Evolutionary conservation across 2,113 vertebrate genomes (phyloP).

Genomic region (Pterophyllum scalare): DNA sequence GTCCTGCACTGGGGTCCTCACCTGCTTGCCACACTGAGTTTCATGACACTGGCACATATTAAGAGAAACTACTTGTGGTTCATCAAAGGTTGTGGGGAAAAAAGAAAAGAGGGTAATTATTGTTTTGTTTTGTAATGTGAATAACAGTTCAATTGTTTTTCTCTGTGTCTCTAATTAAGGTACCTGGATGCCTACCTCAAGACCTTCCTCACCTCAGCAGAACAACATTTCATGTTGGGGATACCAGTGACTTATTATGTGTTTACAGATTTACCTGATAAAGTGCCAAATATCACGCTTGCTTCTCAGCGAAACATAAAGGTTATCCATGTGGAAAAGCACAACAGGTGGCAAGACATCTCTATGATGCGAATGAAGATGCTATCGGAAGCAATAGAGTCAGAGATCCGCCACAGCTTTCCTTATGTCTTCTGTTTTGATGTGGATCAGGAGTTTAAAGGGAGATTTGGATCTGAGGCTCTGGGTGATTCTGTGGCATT

Average conservation of each 20-base stretch:
- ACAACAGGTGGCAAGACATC: slow-evolving; percentile 82
- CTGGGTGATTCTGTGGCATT: slow-evolving; percentile 79
- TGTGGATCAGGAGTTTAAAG: slow-evolving; percentile 77
- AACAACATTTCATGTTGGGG: slow-evolving; percentile 80
- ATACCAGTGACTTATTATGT: slow-evolving; percentile 79
- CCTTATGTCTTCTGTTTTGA: slow-evolving; percentile 78
- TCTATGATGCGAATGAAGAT: slow-evolving; percentile 81
- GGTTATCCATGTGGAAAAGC: slow-evolving; percentile 50
- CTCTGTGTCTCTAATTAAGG: slow-evolving; percentile 35
- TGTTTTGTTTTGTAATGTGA: neutral
- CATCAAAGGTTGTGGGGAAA: too few species aligned
- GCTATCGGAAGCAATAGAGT: slow-evolving; percentile 61
- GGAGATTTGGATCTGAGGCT: slow-evolving; percentile 75
- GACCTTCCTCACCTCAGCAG: slow-evolving; percentile 77
- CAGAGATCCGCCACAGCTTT: slow-evolving; percentile 50
- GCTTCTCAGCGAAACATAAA: slow-evolving; percentile 40
- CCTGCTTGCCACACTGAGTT: too few species aligned
- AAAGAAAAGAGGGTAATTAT: too few species aligned
- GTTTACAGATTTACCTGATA: slow-evolving; percentile 75
- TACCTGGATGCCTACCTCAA: slow-evolving; percentile 72
- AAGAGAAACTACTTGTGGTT: too few species aligned
- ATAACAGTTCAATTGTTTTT: too few species aligned
- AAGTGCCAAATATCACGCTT: slow-evolving; percentile 56
- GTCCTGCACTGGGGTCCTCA: too few species aligned
- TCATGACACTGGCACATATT: too few species aligned